phyloP scores from a whole-genome alignment of 2,888 invertebrate species.

The Tinea pellionella region DNA sequence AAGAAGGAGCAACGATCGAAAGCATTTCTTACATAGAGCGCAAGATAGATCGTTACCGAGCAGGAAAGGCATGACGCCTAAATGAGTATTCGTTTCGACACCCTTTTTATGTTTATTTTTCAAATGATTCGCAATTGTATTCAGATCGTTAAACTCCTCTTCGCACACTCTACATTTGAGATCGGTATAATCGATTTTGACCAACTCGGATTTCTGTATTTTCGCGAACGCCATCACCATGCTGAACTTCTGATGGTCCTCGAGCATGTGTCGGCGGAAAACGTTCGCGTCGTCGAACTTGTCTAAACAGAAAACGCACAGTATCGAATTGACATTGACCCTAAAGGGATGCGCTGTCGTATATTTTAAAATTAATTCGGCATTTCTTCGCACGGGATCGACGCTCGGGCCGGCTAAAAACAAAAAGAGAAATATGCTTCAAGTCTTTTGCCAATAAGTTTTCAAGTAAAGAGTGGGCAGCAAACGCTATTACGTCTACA shows the following conservation, averaged over 20 bases:
- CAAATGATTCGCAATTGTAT: slow-evolving; percentile 38
- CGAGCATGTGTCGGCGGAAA: slow-evolving; percentile 48
- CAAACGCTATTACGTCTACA: too few relatives aligned
- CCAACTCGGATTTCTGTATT: slow-evolving; percentile 33
- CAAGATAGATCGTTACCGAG: slow-evolving; percentile 42
- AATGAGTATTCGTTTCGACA: slow-evolving; percentile 30
- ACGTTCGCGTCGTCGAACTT: slow-evolving; percentile 36
- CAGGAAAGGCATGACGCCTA: slow-evolving; percentile 46
- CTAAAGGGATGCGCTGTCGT: slow-evolving; percentile 60
- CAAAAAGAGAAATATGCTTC: slow-evolving; percentile 30
- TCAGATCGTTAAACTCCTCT: slow-evolving; percentile 28
- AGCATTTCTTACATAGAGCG: slow-evolving; percentile 35
- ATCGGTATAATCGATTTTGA: slow-evolving; percentile 48
- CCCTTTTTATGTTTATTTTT: slow-evolving; percentile 28
- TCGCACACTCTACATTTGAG: slow-evolving; percentile 45
- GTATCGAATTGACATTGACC: slow-evolving; percentile 48
- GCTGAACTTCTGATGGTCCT: slow-evolving; percentile 24
- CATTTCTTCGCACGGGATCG: slow-evolving; percentile 43
- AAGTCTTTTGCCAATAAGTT: background rate
- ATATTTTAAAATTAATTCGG: slow-evolving; percentile 52
- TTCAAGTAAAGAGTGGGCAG: too few relatives aligned
- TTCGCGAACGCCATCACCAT: slow-evolving; percentile 40
- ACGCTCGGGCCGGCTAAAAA: slow-evolving; percentile 45
- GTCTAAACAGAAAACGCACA: slow-evolving; percentile 57
- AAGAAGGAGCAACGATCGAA: slow-evolving; percentile 39